Evolutionary conservation across 2,888 invertebrate species (phyloP).

Genomic region (Rhingia rostrata): DNA sequence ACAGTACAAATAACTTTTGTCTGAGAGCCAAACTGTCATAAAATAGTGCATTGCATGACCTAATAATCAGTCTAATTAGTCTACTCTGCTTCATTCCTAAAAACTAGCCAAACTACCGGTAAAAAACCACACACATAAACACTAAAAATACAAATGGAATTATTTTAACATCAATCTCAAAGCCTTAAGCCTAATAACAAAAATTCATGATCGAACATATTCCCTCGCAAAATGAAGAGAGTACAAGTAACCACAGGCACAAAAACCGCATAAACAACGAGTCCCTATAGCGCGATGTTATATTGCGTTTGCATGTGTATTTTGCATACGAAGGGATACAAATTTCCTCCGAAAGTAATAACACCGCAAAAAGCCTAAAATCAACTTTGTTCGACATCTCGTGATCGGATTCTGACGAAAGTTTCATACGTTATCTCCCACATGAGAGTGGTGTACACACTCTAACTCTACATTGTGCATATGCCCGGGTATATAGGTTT

Average conservation of each 20-base stretch:
- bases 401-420: slow-evolving; percentile 71
- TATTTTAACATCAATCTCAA: neutral
- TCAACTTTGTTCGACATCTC: slow-evolving; percentile 69
- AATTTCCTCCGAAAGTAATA: slow-evolving; percentile 47
- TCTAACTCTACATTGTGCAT: slow-evolving; percentile 18
- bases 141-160: too few relatives aligned
- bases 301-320: neutral
- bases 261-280: slow-evolving; percentile 15
- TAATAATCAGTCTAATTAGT: too few relatives aligned
- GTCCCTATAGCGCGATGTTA: neutral
- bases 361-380: slow-evolving; percentile 62
- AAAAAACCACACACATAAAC: too few relatives aligned
- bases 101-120: too few relatives aligned
- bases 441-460: slow-evolving; percentile 29
- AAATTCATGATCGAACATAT: slow-evolving; percentile 24
- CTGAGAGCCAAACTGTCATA: too few relatives aligned
- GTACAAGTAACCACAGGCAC: slow-evolving; percentile 36
- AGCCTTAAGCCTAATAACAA: slow-evolving; percentile 20
- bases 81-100: too few relatives aligned
- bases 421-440: slow-evolving; percentile 54
- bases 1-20: too few relatives aligned
- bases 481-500: slow-evolving; percentile 22
- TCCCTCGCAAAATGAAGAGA: slow-evolving; percentile 5
- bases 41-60: too few relatives aligned
- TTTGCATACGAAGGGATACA: slow-evolving; percentile 7